Conservation (phyloP, 2,888 invertebrate genomes). For the Epirrita christyi region DNA sequence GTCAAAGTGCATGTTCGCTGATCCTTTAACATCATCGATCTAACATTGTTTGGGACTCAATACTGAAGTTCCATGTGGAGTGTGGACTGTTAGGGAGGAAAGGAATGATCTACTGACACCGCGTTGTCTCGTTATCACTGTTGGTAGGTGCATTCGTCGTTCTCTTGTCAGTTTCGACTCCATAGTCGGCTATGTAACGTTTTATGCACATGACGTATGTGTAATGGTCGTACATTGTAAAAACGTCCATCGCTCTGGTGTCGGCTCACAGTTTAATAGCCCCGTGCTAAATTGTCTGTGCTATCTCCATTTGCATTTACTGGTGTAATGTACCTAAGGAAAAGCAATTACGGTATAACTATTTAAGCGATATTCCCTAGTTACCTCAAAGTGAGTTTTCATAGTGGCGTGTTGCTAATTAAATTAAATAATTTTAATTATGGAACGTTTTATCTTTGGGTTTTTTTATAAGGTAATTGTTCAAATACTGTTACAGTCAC, state of each 20-base stretch:
- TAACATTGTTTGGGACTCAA: too few relatives aligned
- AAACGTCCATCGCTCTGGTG: conserved; percentile 45
- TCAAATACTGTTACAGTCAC: conserved; percentile 8
- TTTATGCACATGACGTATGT: too few relatives aligned
- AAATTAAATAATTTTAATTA: too few relatives aligned
- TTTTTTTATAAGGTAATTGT: neutral
- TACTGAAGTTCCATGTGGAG: too few relatives aligned
- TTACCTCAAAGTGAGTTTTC: neutral
- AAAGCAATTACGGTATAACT: conserved; percentile 28
- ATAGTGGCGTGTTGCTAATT: too few relatives aligned
- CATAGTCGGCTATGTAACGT: neutral
- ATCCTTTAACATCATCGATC: too few relatives aligned
- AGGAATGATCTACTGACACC: too few relatives aligned
- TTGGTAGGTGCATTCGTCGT: too few relatives aligned
- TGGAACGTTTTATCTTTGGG: too few relatives aligned
- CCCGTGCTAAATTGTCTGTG: conserved; percentile 72
- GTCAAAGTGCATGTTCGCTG: too few relatives aligned
- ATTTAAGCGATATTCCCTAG: conserved; percentile 15
- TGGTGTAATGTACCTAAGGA: conserved; percentile 45
- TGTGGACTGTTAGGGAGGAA: too few relatives aligned
- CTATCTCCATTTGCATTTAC: conserved; percentile 68
- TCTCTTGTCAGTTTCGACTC: neutral
- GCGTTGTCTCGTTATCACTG: too few relatives aligned
- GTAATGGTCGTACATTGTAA: conserved; percentile 15
- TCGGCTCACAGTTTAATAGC: conserved; percentile 53